These are phyloP conservation scores for Antheraea assamensis DNA, from an alignment of 2,888 invertebrate genomes.

Conservation along the genomic window DNA sequence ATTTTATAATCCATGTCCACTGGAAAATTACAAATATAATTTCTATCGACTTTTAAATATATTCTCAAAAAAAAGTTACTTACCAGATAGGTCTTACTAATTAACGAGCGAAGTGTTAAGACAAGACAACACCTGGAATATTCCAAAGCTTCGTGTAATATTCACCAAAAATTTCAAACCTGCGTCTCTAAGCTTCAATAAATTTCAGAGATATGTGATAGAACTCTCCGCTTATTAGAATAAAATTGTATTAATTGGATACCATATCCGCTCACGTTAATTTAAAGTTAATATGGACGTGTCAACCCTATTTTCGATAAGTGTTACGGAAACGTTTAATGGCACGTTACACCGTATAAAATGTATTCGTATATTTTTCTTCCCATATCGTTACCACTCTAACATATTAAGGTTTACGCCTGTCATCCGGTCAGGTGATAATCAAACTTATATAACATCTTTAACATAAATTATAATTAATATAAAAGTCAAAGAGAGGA, in stretches of 20 bases:
- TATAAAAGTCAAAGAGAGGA: background rate
- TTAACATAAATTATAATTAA: constrained; percentile 5
- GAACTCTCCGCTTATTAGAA: background rate
- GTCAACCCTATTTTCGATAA: constrained; percentile 3
- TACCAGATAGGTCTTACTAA: too few species aligned
- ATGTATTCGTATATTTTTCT: constrained; percentile 9
- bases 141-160: too few species aligned
- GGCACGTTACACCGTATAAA: background rate
- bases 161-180: too few species aligned
- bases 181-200: background rate
- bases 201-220: background rate
- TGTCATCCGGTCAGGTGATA: constrained; percentile 10
- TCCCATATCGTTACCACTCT: constrained; percentile 1
- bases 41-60: too few species aligned
- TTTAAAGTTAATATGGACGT: background rate
- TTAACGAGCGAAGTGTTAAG: too few species aligned
- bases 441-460: background rate
- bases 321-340: constrained; percentile 12
- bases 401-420: background rate
- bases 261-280: background rate
- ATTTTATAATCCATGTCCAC: too few species aligned
- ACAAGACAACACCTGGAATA: too few species aligned
- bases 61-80: too few species aligned
- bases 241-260: background rate
- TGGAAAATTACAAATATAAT: too few species aligned